These are phyloP conservation scores for Heliothis virescens DNA, from an alignment of 1,140 invertebrate genomes.

Conservation along the genomic window DNA sequence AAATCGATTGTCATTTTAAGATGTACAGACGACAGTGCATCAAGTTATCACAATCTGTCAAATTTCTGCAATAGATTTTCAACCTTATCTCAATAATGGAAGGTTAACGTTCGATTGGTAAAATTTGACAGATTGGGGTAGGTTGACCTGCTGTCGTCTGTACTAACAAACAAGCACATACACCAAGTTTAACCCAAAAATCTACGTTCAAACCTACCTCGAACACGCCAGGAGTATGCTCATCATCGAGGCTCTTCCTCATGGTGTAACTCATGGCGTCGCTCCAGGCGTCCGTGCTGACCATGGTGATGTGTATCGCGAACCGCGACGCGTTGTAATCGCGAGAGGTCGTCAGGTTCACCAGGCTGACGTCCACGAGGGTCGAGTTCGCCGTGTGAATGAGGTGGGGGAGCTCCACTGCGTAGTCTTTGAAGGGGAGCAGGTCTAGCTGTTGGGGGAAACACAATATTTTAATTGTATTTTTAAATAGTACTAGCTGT, in stretches of 20 bases:
- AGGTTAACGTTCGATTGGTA: no score
- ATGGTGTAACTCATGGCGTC: slow-evolving; percentile 78
- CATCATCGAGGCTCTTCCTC: slow-evolving; percentile 89
- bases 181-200: no score
- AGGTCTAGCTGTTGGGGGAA: slow-evolving; percentile 82
- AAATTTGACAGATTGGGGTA: no score
- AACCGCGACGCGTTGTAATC: slow-evolving; percentile 87
- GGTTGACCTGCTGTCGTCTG: no score
- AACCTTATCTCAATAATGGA: no score
- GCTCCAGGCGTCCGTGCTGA: slow-evolving; percentile 77
- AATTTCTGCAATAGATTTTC: no score
- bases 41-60: no score
- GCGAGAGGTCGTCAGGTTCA: slow-evolving; percentile 83
- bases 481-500: no score
- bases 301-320: slow-evolving; percentile 87
- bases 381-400: slow-evolving; percentile 89
- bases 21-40: no score
- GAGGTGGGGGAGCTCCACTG: slow-evolving; percentile 87
- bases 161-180: no score
- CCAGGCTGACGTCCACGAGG: slow-evolving; percentile 88
- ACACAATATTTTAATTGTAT: no score
- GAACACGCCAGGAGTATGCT: slow-evolving; percentile 91
- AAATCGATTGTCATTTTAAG: no score
- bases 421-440: slow-evolving; percentile 85
- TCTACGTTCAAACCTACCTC: slow-evolving; percentile 88